These are phyloP conservation scores for Macrosiphum euphorbiae DNA, from an alignment of 2,888 invertebrate species.

Conservation along the genomic window DNA sequence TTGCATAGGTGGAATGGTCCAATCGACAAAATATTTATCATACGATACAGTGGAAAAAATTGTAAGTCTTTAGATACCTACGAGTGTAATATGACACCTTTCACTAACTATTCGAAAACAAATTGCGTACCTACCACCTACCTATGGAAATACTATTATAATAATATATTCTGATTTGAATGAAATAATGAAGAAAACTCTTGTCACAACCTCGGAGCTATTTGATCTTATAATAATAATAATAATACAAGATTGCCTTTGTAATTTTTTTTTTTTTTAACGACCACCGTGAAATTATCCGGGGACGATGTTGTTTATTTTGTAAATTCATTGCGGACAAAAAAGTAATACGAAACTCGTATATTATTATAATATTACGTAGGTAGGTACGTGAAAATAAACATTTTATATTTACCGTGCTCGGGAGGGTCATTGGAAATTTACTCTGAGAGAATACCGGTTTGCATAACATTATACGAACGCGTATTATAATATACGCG, in stretches of 20 bases:
- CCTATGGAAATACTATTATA: not conserved
- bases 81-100: not conserved
- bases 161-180: not conserved
- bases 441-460: conserved; percentile 27
- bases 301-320: not conserved
- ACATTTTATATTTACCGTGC: conserved; percentile 39
- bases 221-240: not conserved
- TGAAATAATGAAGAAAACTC: not conserved
- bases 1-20: no score
- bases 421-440: conserved; percentile 32
- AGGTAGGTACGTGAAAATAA: not conserved
- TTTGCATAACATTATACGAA: not conserved
- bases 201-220: not conserved
- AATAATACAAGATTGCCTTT: not conserved
- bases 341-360: not conserved
- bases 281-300: not conserved
- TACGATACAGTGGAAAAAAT: not conserved
- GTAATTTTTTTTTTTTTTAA: not conserved
- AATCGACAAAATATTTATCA: not conserved
- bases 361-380: no score
- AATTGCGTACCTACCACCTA: not conserved
- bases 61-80: not conserved
- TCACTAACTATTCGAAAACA: not conserved
- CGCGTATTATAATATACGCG: not conserved
- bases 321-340: not conserved